Percentiles rank a stretch among this genome's conserved stretches.
Evolutionary conservation across 2,888 invertebrate species (phyloP).

Genomic region (Chalcosyrphus nemorum): DNA sequence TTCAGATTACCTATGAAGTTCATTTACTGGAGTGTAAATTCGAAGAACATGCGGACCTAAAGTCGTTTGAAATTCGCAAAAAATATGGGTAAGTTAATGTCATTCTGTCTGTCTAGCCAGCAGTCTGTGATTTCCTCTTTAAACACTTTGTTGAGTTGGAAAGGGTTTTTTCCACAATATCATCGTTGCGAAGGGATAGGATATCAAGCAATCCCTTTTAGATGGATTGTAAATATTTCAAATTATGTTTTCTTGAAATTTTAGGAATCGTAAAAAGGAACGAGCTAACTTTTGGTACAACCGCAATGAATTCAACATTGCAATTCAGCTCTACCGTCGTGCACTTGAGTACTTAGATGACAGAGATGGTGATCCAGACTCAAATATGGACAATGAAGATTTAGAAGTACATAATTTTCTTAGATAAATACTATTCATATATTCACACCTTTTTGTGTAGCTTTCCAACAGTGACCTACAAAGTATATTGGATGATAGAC

Average conservation of each 20-base stretch:
- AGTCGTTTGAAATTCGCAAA: slow-evolving; percentile 87
- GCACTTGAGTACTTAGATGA: slow-evolving; percentile 92
- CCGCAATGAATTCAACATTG: slow-evolving; percentile 90
- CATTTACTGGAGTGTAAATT: slow-evolving; percentile 87
- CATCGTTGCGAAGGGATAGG: too few relatives aligned
- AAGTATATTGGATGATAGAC: slow-evolving; percentile 88
- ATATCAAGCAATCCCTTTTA: too few relatives aligned
- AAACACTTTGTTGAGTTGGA: too few relatives aligned
- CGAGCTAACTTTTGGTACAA: slow-evolving; percentile 96
- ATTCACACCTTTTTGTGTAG: slow-evolving; percentile 76
- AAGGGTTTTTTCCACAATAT: too few relatives aligned
- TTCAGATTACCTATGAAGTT: slow-evolving; percentile 84
- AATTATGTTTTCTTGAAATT: not conserved
- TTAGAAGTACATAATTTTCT: slow-evolving; percentile 75
- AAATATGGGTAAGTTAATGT: slow-evolving; percentile 86
- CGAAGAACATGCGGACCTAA: slow-evolving; percentile 87
- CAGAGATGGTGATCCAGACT: slow-evolving; percentile 86
- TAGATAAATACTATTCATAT: not conserved
- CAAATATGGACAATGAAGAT: slow-evolving; percentile 83
- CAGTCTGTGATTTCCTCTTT: too few relatives aligned
- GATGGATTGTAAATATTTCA: not conserved
- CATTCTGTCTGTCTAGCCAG: too few relatives aligned
- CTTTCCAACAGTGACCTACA: slow-evolving; percentile 85
- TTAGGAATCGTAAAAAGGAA: slow-evolving; percentile 89
- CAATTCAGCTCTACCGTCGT: slow-evolving; percentile 93